These are phyloP conservation scores for Tetrax tetrax DNA, from an alignment of 2,113 vertebrate species.

Conservation along the genomic window DNA sequence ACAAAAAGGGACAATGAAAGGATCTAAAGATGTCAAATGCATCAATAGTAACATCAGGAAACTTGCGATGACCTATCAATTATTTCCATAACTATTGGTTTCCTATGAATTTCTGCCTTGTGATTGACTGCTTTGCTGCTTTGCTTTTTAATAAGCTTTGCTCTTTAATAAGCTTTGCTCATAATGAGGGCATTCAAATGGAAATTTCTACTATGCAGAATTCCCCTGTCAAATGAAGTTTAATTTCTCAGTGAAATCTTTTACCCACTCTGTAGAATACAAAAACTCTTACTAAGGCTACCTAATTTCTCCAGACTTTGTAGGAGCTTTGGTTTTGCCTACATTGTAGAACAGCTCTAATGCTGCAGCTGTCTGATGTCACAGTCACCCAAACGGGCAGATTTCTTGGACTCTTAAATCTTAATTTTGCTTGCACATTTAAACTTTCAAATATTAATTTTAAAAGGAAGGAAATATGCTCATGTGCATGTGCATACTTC, in stretches of 20 bases:
- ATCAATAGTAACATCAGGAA: not conserved
- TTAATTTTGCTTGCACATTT: not conserved
- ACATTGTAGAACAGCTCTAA: not conserved
- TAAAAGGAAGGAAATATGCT: not conserved
- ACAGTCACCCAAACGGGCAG: not conserved
- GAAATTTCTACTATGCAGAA: not conserved
- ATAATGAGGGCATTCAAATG: not conserved
- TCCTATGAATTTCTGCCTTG: not conserved
- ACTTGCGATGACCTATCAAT: not conserved
- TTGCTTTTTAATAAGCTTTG: not conserved
- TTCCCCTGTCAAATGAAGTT: not conserved
- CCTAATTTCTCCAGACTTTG: not conserved
- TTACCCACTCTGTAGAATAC: not conserved
- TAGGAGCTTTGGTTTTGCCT: not conserved
- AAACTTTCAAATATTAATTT: not conserved
- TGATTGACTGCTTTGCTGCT: not conserved
- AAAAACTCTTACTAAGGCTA: not conserved
- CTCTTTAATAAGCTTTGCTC: not conserved
- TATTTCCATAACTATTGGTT: not conserved
- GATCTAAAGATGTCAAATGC: not conserved
- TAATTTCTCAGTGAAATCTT: not conserved
- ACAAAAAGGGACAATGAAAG: not conserved
- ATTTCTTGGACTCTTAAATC: not conserved
- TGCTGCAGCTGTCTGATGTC: not conserved
- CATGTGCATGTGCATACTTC: not conserved